A percentile compares a stretch with the other conserved stretches of the same genome.
Conservation (phyloP, 1,140 invertebrate species). For the Ips typographus region DNA sequence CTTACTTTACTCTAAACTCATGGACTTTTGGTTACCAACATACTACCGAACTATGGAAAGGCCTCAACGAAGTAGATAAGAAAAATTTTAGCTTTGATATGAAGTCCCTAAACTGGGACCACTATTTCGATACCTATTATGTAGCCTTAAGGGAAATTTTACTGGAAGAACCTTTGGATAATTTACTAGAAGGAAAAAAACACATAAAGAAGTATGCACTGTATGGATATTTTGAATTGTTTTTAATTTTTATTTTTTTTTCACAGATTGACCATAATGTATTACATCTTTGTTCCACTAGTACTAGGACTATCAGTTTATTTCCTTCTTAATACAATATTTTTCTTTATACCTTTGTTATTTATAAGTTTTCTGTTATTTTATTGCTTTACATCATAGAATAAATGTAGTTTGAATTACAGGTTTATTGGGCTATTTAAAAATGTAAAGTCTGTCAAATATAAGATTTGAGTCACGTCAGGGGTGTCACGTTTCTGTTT, state of each 20-base stretch:
- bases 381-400: no score
- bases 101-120: constrained; percentile 59
- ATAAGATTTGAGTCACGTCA: no score
- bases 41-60: constrained; percentile 55
- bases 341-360: constrained; percentile 12
- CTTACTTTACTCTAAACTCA: constrained; percentile 66
- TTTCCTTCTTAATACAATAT: constrained; percentile 11
- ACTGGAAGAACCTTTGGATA: constrained; percentile 60
- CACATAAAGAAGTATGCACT: not conserved
- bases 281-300: not conserved
- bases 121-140: constrained; percentile 60
- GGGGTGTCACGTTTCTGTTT: no score
- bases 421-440: no score
- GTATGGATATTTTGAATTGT: not conserved
- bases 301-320: not conserved
- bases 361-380: not conserved
- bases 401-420: no score
- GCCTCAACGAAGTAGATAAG: constrained; percentile 59
- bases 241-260: constrained; percentile 3
- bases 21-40: constrained; percentile 69
- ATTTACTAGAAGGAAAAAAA: constrained; percentile 5
- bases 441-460: no score
- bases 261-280: constrained; percentile 2
- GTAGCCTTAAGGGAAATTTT: constrained; percentile 70
- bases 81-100: constrained; percentile 62